Evolutionary conservation across 2,113 vertebrate genomes (phyloP).

Genomic region (Eretmochelys imbricata): DNA sequence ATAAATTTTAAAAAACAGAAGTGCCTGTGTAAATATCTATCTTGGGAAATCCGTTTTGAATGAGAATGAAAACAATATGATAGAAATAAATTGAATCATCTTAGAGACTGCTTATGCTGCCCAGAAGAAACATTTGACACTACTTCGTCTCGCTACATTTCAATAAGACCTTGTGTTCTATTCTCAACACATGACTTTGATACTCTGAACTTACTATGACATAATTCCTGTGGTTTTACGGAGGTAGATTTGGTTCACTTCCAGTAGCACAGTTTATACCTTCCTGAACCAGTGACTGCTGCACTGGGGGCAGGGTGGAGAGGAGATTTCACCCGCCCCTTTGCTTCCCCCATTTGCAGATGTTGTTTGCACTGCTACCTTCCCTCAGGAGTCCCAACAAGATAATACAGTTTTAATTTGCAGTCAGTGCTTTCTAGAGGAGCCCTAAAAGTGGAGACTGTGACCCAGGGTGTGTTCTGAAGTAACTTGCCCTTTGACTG

Average conservation of each 20-base stretch:
- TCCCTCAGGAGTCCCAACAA: background rate
- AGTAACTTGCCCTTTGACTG: background rate
- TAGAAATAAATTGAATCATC: background rate
- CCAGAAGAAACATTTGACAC: background rate
- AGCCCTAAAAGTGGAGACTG: background rate
- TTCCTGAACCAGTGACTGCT: background rate
- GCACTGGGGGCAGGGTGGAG: background rate
- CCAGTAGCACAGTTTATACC: background rate
- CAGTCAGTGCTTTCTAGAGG: background rate
- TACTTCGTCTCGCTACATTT: background rate
- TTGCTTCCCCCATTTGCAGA: background rate
- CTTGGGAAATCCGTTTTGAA: background rate
- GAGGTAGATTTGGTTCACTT: background rate
- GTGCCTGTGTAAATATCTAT: rapidly evolving
- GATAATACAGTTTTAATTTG: background rate
- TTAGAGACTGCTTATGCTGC: background rate
- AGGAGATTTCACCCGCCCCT: background rate
- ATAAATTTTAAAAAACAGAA: background rate
- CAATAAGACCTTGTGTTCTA: rapidly evolving
- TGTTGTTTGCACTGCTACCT: background rate
- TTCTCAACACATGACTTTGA: background rate
- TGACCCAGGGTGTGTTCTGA: background rate
- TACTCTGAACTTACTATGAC: background rate
- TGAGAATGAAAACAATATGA: background rate
- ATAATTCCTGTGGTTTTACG: background rate